Percentiles rank a stretch among this genome's conserved stretches.
Evolutionary conservation across 2,888 invertebrate species (phyloP).

Genomic region (Acrobeloides nanus): DNA sequence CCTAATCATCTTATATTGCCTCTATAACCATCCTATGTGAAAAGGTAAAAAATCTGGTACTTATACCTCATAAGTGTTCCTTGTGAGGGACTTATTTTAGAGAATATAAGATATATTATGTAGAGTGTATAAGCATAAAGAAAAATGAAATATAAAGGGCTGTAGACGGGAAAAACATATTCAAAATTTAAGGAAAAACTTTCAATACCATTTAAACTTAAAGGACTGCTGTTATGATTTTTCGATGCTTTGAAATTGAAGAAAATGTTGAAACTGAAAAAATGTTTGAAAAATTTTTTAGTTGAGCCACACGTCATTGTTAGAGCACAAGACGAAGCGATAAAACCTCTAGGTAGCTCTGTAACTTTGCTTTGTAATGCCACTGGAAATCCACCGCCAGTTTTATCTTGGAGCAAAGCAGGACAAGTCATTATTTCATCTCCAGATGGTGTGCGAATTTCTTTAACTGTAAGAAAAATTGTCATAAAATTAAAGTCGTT

Average conservation of each 20-base stretch:
- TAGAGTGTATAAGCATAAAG: too few relatives aligned
- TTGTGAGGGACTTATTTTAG: too few relatives aligned
- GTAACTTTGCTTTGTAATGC: slow-evolving; percentile 56
- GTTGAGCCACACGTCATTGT: slow-evolving; percentile 41
- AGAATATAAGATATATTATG: too few relatives aligned
- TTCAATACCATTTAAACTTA: not conserved
- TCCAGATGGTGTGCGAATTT: slow-evolving; percentile 37
- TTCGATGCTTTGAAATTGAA: too few relatives aligned
- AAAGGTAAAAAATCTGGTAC: too few relatives aligned
- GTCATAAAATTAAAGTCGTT: not conserved
- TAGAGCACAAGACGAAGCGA: slow-evolving; percentile 31
- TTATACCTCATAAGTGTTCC: too few relatives aligned
- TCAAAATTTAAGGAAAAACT: not conserved
- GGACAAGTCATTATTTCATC: slow-evolving; percentile 58
- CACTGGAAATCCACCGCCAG: slow-evolving; percentile 54
- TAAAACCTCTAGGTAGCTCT: slow-evolving; percentile 51
- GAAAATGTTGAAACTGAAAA: too few relatives aligned
- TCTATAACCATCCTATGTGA: too few relatives aligned
- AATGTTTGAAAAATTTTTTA: too few relatives aligned
- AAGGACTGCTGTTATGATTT: too few relatives aligned
- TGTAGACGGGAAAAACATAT: not conserved
- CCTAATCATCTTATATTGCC: too few relatives aligned
- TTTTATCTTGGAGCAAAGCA: slow-evolving; percentile 52
- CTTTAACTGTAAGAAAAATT: slow-evolving; percentile 19
- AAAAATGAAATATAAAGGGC: too few relatives aligned